phyloP scores from a whole-genome alignment of 2,113 vertebrate species.

The Holacanthus passer region DNA sequence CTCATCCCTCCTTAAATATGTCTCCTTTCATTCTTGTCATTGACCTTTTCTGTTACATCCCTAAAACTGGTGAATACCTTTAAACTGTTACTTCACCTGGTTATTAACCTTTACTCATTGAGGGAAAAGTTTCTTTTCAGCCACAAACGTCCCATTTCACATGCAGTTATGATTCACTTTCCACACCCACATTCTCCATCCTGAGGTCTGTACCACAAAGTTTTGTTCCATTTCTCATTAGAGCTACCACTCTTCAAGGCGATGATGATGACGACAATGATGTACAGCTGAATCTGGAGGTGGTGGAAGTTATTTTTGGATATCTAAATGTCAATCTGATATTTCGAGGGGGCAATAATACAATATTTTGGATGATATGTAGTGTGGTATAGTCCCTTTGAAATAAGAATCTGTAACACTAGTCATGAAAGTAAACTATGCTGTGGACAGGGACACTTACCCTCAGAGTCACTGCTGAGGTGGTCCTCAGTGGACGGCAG shows the following conservation, averaged over 20 bases:
- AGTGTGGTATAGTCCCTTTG: background rate
- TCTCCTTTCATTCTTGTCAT: background rate
- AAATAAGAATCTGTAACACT: background rate
- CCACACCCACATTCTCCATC: background rate
- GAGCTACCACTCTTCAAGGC: background rate
- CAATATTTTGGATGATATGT: background rate
- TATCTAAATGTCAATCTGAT: slow-evolving; percentile 7
- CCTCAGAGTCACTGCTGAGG: slow-evolving; percentile 85
- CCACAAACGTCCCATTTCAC: slow-evolving; percentile 3
- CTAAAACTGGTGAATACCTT: background rate
- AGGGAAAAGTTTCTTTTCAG: background rate
- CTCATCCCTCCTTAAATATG: background rate
- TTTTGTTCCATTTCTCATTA: background rate
- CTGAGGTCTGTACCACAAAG: background rate
- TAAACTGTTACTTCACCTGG: background rate
- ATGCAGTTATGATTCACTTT: slow-evolving; percentile 12
- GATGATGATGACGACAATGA: background rate
- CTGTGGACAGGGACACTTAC: slow-evolving; percentile 68
- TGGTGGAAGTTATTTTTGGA: background rate
- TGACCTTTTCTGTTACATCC: background rate
- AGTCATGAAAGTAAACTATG: no score
- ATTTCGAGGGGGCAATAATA: background rate
- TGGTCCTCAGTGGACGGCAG: slow-evolving; percentile 77
- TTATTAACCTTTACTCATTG: slow-evolving; percentile 1
- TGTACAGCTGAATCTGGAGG: background rate